These are phyloP conservation scores for Eupithecia tripunctaria DNA, from an alignment of 2,888 invertebrate genomes.

Conservation along the genomic window DNA sequence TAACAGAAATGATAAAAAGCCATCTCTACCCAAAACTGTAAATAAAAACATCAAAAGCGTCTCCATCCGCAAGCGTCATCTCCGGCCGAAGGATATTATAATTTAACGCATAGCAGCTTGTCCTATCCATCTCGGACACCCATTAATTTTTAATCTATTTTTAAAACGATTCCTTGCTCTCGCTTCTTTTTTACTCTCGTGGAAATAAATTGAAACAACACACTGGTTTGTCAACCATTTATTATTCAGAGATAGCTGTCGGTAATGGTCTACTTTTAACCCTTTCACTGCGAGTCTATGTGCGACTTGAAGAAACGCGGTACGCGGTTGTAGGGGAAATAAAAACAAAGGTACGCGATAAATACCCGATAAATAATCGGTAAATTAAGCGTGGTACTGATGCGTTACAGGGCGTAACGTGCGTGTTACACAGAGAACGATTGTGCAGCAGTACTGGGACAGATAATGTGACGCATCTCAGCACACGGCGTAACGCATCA, in stretches of 20 bases:
- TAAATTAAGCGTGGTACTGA: too few species aligned
- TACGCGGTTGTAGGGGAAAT: too few species aligned
- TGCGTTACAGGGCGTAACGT: too few species aligned
- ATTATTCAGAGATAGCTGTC: slow-evolving; percentile 1
- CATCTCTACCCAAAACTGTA: not conserved
- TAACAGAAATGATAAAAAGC: not conserved
- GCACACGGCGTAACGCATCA: too few species aligned
- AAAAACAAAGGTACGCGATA: too few species aligned
- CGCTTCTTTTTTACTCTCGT: slow-evolving; percentile 10
- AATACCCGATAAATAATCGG: too few species aligned
- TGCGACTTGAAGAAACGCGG: not conserved
- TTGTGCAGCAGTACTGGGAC: too few species aligned
- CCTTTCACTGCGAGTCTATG: not conserved
- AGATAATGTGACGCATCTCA: too few species aligned
- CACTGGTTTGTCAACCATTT: slow-evolving; percentile 8
- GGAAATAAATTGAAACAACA: slow-evolving; percentile 20
- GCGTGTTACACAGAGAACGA: too few species aligned
- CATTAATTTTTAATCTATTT: slow-evolving; percentile 53
- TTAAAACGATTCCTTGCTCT: slow-evolving; percentile 45
- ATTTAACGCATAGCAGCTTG: slow-evolving; percentile 49
- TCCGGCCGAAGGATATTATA: slow-evolving; percentile 45
- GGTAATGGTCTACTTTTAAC: not conserved
- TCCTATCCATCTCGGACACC: slow-evolving; percentile 46
- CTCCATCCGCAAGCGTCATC: slow-evolving; percentile 25
- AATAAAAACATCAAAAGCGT: slow-evolving; percentile 20